Percentiles rank a stretch among this genome's conserved stretches.
Evolutionary conservation across 30 jellyfish, hydroid and myxozoan genomes (phyloP).

Genomic region (Aurelia sp.): DNA sequence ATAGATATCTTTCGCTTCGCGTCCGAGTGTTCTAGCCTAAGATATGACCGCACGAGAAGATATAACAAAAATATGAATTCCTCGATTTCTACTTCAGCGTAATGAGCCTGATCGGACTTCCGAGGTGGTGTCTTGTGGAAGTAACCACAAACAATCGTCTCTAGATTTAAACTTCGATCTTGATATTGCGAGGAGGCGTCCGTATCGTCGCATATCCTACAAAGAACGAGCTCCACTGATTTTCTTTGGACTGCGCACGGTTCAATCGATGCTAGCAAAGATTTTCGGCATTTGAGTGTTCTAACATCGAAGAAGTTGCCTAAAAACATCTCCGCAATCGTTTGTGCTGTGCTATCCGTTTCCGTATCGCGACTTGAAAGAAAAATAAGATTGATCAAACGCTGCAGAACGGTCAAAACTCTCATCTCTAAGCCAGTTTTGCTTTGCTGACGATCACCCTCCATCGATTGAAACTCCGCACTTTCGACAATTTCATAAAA

Average conservation of each 20-base stretch:
- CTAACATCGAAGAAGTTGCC: constrained; percentile 24
- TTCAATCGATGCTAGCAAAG: constrained; percentile 36
- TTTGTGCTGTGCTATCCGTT: background rate
- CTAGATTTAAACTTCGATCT: constrained; percentile 3
- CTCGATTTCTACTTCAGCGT: constrained; percentile 22
- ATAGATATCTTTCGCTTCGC: background rate
- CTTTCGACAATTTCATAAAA: background rate
- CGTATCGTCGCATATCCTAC: constrained; percentile 37
- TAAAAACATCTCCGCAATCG: constrained; percentile 30
- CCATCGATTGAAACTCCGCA: background rate
- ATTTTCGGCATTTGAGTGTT: constrained; percentile 38
- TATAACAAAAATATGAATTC: constrained; percentile 24
- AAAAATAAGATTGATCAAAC: constrained; percentile 26
- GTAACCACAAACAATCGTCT: constrained; percentile 20
- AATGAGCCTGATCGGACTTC: background rate
- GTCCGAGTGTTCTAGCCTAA: background rate
- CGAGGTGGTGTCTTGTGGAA: constrained; percentile 27
- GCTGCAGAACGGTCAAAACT: constrained; percentile 9
- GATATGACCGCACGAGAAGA: constrained; percentile 36
- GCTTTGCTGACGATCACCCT: background rate
- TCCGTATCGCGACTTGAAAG: constrained; percentile 17
- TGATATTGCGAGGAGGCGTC: background rate
- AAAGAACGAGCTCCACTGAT: constrained; percentile 26
- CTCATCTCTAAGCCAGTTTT: background rate
- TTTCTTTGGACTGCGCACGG: constrained; percentile 26